Conservation (phyloP, 2,113 vertebrate species). For the Hipposideros armiger region DNA sequence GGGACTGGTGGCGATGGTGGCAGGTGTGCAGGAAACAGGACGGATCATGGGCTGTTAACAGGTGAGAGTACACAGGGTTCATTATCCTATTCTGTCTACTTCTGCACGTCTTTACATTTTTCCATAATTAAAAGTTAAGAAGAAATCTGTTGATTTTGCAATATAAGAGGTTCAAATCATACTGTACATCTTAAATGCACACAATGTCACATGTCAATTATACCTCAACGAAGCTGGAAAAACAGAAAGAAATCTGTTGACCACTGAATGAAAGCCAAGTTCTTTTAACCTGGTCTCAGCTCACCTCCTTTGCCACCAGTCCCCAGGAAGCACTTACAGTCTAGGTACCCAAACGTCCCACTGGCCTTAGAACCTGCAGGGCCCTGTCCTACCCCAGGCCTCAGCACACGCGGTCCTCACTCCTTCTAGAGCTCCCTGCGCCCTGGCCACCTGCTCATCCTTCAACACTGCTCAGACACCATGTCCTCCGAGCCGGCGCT, state of each 20-base stretch:
- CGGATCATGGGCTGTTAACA: too few species aligned
- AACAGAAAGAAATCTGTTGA: neutral
- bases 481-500: neutral
- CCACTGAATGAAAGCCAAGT: neutral
- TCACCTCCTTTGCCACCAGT: neutral
- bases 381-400: neutral
- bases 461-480: neutral
- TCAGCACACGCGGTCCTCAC: neutral
- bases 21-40: neutral
- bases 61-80: fast-evolving
- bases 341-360: neutral
- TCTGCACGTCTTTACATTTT: neutral
- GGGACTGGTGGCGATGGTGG: fast-evolving
- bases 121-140: neutral
- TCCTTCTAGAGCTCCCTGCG: neutral
- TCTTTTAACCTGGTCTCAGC: neutral
- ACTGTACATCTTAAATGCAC: neutral
- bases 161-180: neutral
- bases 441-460: neutral
- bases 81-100: neutral
- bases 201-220: neutral
- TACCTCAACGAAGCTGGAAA: neutral
- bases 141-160: neutral
- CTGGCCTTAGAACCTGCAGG: neutral
- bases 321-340: neutral